Percentiles rank a stretch among this genome's conserved stretches.
Conservation (phyloP, 1,140 invertebrate species). For the Listronotus bonariensis region DNA sequence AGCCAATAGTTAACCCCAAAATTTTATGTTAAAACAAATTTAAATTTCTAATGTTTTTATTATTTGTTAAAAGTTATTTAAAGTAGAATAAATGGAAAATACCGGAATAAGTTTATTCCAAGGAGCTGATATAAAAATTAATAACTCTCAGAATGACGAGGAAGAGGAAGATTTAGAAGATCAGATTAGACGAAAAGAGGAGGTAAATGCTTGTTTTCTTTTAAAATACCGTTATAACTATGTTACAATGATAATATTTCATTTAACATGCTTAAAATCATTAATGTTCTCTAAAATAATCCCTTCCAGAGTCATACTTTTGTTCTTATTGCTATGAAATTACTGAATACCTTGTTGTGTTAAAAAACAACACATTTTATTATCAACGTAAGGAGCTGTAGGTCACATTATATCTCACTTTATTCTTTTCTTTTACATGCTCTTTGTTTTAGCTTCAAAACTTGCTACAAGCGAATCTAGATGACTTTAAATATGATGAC, state of each 20-base stretch:
- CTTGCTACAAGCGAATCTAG: constrained; percentile 47
- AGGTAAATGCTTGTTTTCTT: constrained; percentile 36
- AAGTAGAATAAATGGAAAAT: constrained; percentile 38
- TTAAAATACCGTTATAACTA: not conserved
- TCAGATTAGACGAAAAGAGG: constrained; percentile 47
- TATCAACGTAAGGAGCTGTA: not conserved
- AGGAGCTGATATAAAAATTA: constrained; percentile 42
- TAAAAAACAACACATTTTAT: too few species aligned
- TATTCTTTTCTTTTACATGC: not conserved
- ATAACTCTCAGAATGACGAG: constrained; percentile 49
- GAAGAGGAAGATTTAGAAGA: constrained; percentile 54
- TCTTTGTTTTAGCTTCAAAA: constrained; percentile 46
- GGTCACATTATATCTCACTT: not conserved
- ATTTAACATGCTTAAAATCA: too few species aligned
- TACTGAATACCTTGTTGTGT: too few species aligned
- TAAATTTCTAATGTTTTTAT: too few species aligned
- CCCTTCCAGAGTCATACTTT: not conserved
- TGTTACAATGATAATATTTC: too few species aligned
- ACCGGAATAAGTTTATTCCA: constrained; percentile 46
- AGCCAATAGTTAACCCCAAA: too few species aligned
- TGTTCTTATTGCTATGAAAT: constrained; percentile 1
- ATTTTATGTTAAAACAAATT: too few species aligned
- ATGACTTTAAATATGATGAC: constrained; percentile 53
- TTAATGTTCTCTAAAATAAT: too few species aligned
- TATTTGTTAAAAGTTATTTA: too few species aligned